Evolutionary conservation across 1,140 invertebrate species (phyloP), one percentile per base, ranked within the genome.

Genomic region (Artemia franciscana): DNA sequence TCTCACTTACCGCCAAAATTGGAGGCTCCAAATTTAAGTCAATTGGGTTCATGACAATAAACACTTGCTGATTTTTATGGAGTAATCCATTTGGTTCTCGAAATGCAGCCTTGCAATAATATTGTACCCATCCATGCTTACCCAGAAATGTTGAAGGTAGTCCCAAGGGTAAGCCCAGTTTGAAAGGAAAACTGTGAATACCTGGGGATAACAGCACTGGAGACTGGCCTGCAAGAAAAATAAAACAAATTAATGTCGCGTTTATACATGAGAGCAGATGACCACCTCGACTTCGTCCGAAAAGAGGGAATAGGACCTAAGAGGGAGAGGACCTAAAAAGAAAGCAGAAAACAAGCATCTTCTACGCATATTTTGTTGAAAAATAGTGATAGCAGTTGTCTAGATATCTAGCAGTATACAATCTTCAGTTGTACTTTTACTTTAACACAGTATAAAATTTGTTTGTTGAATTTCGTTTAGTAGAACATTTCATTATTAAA

Each of bases 41-140:
- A 63, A 94, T 91, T 1, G 89, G 89, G 73, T 89, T 93, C 88
- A 94, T 92, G 0, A 95, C 88, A 67, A 94, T 91, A 72, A 95
- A 94, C 5, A 93, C 89, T 76, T 93, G 90, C 73, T 94, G 90
- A 71, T 93, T 93, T 74, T 94, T 93, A 71, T 94, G 90, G 3
- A 86, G 87, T 9, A 94, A 74, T 2, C 89, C 89, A 66, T 86
- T 88, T 2, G 87, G 85, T 71, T 93, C 90, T 59, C 88, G 77
- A 0, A 93, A 75, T 1, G 89, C 89, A 5, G 89, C 86, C 73
- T 91, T 91, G 69, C 90, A 94, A 69, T 83, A 94, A 72, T 92
- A 95, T 72, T 94, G 91, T 2, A 95, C 89, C 89, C 90, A 93
- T 27, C 91, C 90, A 70, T 92, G 88, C 69, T 90, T 91, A 2